A percentile compares a stretch with the other conserved stretches of the same genome.
These are phyloP conservation scores for Agelastica alni DNA, from an alignment of 2,888 invertebrate genomes.

Conservation along the genomic window DNA sequence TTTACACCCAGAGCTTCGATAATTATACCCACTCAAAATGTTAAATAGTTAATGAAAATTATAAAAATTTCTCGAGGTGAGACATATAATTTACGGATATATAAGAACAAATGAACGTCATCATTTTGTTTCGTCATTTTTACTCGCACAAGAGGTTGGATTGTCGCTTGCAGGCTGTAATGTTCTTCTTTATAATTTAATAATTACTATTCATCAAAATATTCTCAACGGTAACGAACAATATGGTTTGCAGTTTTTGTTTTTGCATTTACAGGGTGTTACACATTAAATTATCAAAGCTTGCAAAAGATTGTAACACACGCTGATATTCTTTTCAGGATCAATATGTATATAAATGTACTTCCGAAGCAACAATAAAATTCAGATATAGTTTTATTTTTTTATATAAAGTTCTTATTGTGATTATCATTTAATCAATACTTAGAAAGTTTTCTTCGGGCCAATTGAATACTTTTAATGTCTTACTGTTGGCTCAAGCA, in stretches of 20 bases:
- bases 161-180: slow-evolving; percentile 26
- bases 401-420: too few species aligned
- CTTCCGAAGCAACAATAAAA: too few species aligned
- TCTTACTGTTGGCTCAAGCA: too few species aligned
- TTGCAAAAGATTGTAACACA: too few species aligned
- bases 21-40: slow-evolving; percentile 16
- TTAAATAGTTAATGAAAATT: slow-evolving; percentile 17
- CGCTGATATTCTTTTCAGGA: too few species aligned
- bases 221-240: slow-evolving; percentile 22
- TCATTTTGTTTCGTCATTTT: slow-evolving; percentile 18
- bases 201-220: slow-evolving; percentile 34
- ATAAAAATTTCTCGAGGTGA: slow-evolving; percentile 6
- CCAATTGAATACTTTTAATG: too few species aligned
- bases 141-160: slow-evolving; percentile 4
- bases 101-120: slow-evolving; percentile 17
- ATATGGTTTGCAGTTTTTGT: slow-evolving; percentile 16
- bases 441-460: too few species aligned
- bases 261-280: slow-evolving; percentile 5
- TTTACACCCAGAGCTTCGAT: too few species aligned
- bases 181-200: slow-evolving; percentile 36
- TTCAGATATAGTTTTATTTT: too few species aligned
- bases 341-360: too few species aligned
- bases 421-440: too few species aligned
- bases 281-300: too few species aligned
- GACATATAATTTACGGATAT: slow-evolving; percentile 17